A percentile compares a stretch with the other conserved stretches of the same genome.
phyloP scores from a whole-genome alignment of 2,113 vertebrate genomes.

The Semicossyphus pulcher region DNA sequence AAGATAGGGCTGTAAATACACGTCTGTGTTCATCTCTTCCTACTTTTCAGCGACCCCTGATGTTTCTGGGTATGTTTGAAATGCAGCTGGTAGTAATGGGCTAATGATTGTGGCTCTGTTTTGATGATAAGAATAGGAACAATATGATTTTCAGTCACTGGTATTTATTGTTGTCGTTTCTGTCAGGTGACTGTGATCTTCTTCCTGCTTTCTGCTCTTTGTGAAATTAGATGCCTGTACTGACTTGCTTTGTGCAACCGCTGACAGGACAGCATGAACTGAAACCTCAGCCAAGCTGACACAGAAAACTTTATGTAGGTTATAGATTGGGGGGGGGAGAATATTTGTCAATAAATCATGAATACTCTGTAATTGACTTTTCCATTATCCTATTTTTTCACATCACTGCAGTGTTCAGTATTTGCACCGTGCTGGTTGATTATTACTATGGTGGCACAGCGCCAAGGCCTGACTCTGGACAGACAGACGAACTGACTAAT shows the following conservation, averaged over 20 bases:
- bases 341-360: neutral
- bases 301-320: neutral
- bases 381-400: neutral
- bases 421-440: neutral
- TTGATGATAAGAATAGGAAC: neutral
- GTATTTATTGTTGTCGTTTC: conserved; percentile 16
- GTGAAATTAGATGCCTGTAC: conserved; percentile 28
- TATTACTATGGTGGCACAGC: too few species aligned
- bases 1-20: conserved; percentile 16
- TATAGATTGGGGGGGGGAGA: neutral
- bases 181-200: conserved; percentile 37
- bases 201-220: conserved; percentile 44
- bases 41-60: neutral
- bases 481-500: neutral
- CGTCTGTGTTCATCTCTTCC: neutral
- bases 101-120: neutral
- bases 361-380: neutral
- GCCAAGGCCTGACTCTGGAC: neutral
- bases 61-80: neutral
- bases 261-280: conserved; percentile 10
- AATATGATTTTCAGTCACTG: neutral
- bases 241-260: conserved; percentile 13
- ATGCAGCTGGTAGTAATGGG: neutral
- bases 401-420: neutral
- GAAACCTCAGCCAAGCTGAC: conserved; percentile 14